These are phyloP conservation scores for Fregata magnificens DNA, from an alignment of 2,113 vertebrate species.

Conservation along the genomic window DNA sequence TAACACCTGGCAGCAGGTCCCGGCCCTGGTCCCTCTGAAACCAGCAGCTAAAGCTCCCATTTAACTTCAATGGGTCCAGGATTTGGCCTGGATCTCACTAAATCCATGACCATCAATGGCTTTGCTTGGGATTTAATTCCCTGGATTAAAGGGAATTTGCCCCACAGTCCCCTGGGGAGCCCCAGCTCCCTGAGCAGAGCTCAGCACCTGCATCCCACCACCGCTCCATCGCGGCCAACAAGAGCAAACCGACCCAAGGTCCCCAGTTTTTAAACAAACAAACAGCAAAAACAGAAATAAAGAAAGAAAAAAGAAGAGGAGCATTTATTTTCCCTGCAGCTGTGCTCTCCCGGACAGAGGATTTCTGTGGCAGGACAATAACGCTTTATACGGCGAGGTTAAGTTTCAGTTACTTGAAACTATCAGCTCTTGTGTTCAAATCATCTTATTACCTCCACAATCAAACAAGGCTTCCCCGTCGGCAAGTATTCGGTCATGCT, in stretches of 20 bases:
- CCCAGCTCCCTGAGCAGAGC: background rate
- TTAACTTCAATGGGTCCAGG: background rate
- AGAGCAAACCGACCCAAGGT: background rate
- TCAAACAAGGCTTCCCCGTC: constrained; percentile 53
- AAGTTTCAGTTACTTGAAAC: constrained; percentile 80
- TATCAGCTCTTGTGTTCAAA: constrained; percentile 71
- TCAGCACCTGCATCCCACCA: background rate
- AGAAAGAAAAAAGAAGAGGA: constrained; percentile 60
- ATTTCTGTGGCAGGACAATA: constrained; percentile 85
- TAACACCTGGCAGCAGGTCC: background rate
- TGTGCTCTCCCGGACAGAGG: constrained; percentile 77
- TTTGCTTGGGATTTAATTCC: background rate
- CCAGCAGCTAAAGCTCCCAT: background rate
- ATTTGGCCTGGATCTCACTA: background rate
- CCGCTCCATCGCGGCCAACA: fast-evolving
- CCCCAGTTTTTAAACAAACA: constrained; percentile 53
- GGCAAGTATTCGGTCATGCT: constrained; percentile 13
- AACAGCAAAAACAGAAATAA: constrained; percentile 15
- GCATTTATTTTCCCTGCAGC: constrained; percentile 85
- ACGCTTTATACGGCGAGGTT: constrained; percentile 76
- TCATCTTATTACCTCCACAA: constrained; percentile 61
- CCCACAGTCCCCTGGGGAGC: fast-evolving
- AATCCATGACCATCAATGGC: background rate
- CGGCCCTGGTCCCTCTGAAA: background rate
- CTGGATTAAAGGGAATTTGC: background rate